Percentiles rank a stretch among this genome's conserved stretches.
These are phyloP conservation scores for Malacoctenus gilli DNA, from an alignment of 2,797 vertebrate genomes.

Conservation along the genomic window DNA sequence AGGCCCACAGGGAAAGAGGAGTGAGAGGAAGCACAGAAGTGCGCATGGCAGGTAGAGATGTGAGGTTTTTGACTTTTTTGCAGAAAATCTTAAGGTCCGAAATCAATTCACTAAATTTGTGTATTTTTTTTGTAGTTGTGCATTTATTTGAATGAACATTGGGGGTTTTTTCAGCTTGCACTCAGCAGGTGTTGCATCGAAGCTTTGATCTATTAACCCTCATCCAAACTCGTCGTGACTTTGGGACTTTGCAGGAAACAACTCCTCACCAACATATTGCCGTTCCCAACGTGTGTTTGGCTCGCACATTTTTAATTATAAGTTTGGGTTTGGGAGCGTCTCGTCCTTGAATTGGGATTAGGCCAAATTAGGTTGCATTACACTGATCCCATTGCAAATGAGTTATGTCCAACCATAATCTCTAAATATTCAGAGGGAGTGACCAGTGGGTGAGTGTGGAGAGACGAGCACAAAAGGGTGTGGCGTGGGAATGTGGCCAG, in stretches of 20 bases:
- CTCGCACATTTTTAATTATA: constrained; percentile 4
- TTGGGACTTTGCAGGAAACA: no score
- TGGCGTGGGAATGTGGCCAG: constrained; percentile 84
- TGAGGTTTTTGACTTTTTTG: constrained; percentile 37
- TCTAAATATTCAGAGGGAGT: constrained; percentile 71
- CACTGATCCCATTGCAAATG: constrained; percentile 54
- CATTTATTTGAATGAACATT: no score
- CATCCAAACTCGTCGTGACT: no score
- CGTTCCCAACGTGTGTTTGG: background rate
- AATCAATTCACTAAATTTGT: background rate
- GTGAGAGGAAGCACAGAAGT: constrained; percentile 46
- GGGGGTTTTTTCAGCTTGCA: no score
- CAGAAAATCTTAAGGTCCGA: background rate
- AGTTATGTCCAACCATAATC: constrained; percentile 56
- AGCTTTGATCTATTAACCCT: no score
- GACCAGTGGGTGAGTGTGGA: constrained; percentile 76
- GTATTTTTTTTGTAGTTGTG: no score
- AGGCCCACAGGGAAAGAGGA: constrained; percentile 38
- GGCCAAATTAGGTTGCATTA: constrained; percentile 64
- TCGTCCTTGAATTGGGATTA: constrained; percentile 48
- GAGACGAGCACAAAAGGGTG: constrained; percentile 82
- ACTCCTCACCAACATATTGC: background rate
- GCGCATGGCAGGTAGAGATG: constrained; percentile 64
- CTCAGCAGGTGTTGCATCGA: no score
- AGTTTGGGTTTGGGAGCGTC: constrained; percentile 1